Evolutionary conservation across 2,797 vertebrate species (phyloP).

Genomic region (Mus spretus): DNA sequence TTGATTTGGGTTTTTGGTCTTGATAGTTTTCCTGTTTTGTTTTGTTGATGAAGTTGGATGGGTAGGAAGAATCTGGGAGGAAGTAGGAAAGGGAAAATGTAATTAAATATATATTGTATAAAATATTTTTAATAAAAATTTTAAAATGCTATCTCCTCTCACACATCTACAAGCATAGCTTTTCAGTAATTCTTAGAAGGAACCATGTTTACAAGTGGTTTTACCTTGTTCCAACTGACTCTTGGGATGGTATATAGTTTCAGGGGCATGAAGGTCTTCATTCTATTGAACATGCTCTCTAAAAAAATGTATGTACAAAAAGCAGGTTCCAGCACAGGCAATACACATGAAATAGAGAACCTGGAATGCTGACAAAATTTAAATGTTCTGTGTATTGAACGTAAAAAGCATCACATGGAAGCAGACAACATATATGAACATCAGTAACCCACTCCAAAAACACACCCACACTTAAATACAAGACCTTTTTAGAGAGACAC

Average conservation of each 20-base stretch:
- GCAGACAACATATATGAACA: neutral
- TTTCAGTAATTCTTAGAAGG: neutral
- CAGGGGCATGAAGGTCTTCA: neutral
- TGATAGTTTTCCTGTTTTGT: neutral
- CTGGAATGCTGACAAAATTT: neutral
- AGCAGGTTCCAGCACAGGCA: neutral
- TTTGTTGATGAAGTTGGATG: neutral
- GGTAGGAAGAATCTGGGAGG: neutral
- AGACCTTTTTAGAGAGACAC: neutral
- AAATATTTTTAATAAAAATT: neutral
- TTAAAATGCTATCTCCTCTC: neutral
- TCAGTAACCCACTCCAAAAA: neutral
- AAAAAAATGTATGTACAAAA: neutral
- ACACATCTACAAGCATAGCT: neutral
- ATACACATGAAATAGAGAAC: neutral
- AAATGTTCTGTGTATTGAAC: neutral
- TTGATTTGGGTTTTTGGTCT: neutral
- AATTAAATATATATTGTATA: neutral
- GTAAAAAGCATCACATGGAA: neutral
- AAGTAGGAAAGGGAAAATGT: neutral
- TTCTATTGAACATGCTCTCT: neutral
- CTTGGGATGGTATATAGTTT: neutral
- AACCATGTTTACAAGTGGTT: neutral
- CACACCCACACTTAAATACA: neutral
- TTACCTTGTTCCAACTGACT: neutral